Evolutionary conservation across 2,888 invertebrate species (phyloP), one percentile per base, ranked within the genome.

Genomic region (Micropterix aruncella): DNA sequence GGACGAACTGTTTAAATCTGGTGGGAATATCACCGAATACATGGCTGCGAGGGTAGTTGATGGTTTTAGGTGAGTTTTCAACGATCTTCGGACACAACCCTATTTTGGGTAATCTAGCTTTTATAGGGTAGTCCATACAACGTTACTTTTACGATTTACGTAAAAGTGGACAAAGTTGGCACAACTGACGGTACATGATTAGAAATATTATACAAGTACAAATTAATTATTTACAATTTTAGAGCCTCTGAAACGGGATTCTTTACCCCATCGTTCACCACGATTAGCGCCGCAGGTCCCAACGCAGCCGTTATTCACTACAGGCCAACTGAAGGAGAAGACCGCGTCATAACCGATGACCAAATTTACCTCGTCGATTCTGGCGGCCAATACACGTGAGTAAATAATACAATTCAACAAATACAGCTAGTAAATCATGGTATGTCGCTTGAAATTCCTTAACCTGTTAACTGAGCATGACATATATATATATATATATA

Each of bases 221-320:
- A n/a, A n/a, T n/a, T n/a, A n/a, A n/a, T n/a, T n/a, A n/a, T n/a
- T n/a, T n/a, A n/a, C n/a, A n/a, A n/a, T n/a, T n/a, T n/a, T n/a
- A n/a, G n/a, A n/a, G n/a, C n/a, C n/a, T n/a, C 75, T 50, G 81
- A 83, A 55, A 65, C 68, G 0, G 72, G 82, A 55, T 90, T 78
- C 57, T 74, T 83, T 52, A 90, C 91, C 0, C 73, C 83, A 0
- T 95, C 94, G 51, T 97, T 97, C 63, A 65, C 77, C 2, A 95
- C 96, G 0, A 97, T 99, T 47, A 93, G 92, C 1, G 85, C 91
- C 0, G 83, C 84, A 0, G 97, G 96, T 0, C 79, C 87, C 3
- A 89, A 97, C 59, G 94, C 87, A 0, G 93, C 96, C 0, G 79
- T 95, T 12, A 93, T 95, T 50, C 97, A 99, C 63, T 97, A 97